Evolutionary conservation across 2,797 vertebrate genomes (phyloP), one percentile per base, ranked within the genome.

Genomic region (Chiroxiphia lanceolata): DNA sequence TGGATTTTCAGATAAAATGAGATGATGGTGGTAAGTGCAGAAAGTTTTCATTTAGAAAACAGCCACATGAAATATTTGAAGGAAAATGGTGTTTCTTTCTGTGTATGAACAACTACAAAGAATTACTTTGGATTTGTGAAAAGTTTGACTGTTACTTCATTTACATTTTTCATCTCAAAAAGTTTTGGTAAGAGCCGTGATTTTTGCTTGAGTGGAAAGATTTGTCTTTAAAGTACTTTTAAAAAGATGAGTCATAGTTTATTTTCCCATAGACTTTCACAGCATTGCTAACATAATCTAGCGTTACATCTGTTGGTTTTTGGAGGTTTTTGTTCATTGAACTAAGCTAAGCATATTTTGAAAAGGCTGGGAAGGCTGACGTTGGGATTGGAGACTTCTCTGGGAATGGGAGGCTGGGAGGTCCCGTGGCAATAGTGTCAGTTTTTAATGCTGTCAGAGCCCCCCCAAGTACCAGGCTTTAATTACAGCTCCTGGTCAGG

Each of bases 161-260:
- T 87, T 51, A 13, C 7, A 19, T 48, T 56, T 83, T 81, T 89
- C 10, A 36, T 59, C 51, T 38, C 67, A 31, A 48, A 84, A 84
- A 87, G 42, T 90, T 92, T 87, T 33, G 47, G n/a, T 90, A 45
- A 83, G 87, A 90, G 36, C 14, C 17, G 11, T 13, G 56, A 50
- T 89, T 89, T 89, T 75, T 75, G 50, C 74, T 84, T 21, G 59
- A 90, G 64, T n/a, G 38, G 74, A 53, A 80, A 89, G 83, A 56
- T 68, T 68, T 64, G 74, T 76, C 51, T 86, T 90, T 72, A 45
- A 86, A 82, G 48, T 60, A 60, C 61, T 91, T 86, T 13, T 1
- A 9, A 65, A 77, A 75, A 69, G 50, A 54, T 90, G 86, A 95
- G 40, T 92, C 94, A 94, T 8, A 87, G 90, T 97, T 95, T 95